Conservation (phyloP, 1,140 invertebrate species). For the Drosophila takahashii region DNA sequence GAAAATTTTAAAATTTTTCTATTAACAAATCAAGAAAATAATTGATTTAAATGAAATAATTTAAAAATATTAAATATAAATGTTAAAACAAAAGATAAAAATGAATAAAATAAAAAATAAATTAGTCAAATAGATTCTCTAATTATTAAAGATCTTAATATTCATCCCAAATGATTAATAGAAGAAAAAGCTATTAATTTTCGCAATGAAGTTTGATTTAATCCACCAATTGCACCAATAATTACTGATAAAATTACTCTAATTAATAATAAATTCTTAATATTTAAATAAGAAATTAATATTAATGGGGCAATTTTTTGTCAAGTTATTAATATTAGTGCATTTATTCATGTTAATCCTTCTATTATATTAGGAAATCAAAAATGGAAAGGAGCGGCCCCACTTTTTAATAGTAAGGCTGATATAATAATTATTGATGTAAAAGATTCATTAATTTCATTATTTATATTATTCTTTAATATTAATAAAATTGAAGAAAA, state of each 20-base stretch:
- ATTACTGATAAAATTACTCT: no score
- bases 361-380: conserved; percentile 85
- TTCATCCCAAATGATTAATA: conserved; percentile 86
- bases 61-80: conserved; percentile 84
- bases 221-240: conserved; percentile 76
- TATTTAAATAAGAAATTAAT: conserved; percentile 58
- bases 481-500: conserved; percentile 84
- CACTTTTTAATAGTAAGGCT: conserved; percentile 85
- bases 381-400: conserved; percentile 85
- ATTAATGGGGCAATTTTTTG: no score
- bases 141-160: conserved; percentile 82
- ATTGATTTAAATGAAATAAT: conserved; percentile 85
- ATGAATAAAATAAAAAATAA: conserved; percentile 85
- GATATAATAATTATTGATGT: conserved; percentile 61
- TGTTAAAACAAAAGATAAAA: conserved; percentile 82
- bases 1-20: conserved; percentile 84
- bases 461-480: conserved; percentile 76
- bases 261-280: conserved; percentile 39
- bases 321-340: conserved; percentile 85
- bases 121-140: conserved; percentile 84
- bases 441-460: conserved; percentile 44
- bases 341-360: conserved; percentile 84
- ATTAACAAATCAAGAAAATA: conserved; percentile 80
- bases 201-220: conserved; percentile 85
- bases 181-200: conserved; percentile 86